Conservation (phyloP, 2,888 invertebrate genomes). For the Ecliptopera silaceata region DNA sequence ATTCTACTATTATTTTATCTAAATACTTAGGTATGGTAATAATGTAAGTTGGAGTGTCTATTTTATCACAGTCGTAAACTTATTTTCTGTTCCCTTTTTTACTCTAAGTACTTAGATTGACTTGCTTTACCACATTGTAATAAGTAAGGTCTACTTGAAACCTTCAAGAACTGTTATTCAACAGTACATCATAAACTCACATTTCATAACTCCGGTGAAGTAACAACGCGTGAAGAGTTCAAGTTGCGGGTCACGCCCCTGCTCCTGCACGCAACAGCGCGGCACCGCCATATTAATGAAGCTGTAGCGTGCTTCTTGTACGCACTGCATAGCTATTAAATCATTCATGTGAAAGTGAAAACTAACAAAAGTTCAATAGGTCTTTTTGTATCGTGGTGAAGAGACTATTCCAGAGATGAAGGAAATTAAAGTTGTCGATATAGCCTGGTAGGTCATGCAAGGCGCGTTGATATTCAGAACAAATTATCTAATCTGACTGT, state of each 20-base stretch:
- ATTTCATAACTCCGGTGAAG: conserved; percentile 8
- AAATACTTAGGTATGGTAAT: too few relatives aligned
- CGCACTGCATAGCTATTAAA: background rate
- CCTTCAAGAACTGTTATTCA: background rate
- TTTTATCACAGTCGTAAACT: too few relatives aligned
- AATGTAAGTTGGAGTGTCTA: too few relatives aligned
- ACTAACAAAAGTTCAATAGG: background rate
- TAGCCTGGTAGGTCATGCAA: too few relatives aligned
- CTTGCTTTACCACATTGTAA: background rate
- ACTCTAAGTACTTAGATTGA: too few relatives aligned
- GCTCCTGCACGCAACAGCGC: conserved; percentile 9
- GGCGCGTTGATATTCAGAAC: too few relatives aligned
- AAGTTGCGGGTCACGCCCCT: conserved; percentile 20
- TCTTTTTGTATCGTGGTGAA: too few relatives aligned
- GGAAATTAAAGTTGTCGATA: too few relatives aligned
- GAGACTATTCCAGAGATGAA: too few relatives aligned
- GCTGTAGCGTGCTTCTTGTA: background rate
- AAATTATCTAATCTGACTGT: too few relatives aligned
- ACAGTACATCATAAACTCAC: background rate
- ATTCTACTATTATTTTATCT: too few relatives aligned
- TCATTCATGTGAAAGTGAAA: conserved; percentile 1
- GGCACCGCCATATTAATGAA: background rate
- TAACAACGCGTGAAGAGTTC: conserved; percentile 19
- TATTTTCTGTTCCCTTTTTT: too few relatives aligned
- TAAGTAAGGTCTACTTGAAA: background rate